Base-by-base conservation (phyloP, 2,888 invertebrate genomes). In the Caenorhabditis imperialis region DNA sequence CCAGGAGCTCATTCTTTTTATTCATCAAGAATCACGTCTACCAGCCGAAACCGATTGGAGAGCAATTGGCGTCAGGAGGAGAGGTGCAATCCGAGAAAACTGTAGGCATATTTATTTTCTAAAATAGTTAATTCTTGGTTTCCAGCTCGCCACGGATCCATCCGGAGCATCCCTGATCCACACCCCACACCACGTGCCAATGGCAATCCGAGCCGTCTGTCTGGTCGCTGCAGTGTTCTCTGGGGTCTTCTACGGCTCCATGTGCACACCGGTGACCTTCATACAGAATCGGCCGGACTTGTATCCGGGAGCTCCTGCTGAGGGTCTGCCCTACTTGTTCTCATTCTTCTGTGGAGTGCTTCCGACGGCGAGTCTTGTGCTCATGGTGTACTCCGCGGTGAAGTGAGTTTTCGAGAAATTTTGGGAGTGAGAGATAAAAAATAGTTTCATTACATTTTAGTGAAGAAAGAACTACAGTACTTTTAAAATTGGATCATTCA, bases 191-290 rank as follows among this genome's bases (percentile, higher is more conserved):
- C 30, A 30, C 6, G 30, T 7, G 30, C 10, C 30, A 10, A 10
- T 30, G 7, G 10, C 30, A 6, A 30, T 30, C 10, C 30, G 30
- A 30, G 30, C 30, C 10, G 30, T 30, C 14, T 90, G 89, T 27
- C 76, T 88, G 14, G 20, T 80, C 3, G 79, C 89, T 55, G 88
- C 89, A 1, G 69, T 89, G 3, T 37, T 89, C 25, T 88, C 89
- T 44, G 90, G 90, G 3, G 25, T 88, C 3, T 81, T 89, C 44
- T 90, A 89, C 82, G 90, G 90, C 16, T 77, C 89, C 42, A 87
- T 87, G 73, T 90, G 90, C 81, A 88, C 88, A 22, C 90, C 90
- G 7, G 87, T 89, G 40, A 88, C 89, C 18, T 89, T 89, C 78
- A 83, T 90, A n/a, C 67, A 89, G 76, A 88, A 89, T 65, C 85